These are phyloP conservation scores for Acronicta psi DNA, from an alignment of 2,888 invertebrate genomes.

Conservation along the genomic window DNA sequence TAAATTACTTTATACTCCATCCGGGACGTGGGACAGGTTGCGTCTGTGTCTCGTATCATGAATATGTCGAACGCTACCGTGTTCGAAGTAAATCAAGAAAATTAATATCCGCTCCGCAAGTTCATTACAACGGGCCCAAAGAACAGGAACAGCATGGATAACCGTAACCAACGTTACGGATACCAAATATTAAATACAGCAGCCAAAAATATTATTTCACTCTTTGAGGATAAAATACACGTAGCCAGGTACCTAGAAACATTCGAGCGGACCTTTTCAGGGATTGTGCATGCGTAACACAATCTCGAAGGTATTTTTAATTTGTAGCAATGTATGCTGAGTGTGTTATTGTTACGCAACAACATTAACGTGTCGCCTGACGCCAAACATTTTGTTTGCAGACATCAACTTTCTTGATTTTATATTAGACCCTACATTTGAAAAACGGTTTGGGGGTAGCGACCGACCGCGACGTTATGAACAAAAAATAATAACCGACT, in stretches of 20 bases:
- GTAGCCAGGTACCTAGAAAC: constrained; percentile 42
- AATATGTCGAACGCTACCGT: constrained; percentile 1
- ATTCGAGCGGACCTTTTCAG: constrained; percentile 57
- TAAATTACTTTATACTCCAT: constrained; percentile 35
- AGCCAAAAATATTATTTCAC: constrained; percentile 48
- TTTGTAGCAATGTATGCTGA: constrained; percentile 60
- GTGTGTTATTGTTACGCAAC: constrained; percentile 45
- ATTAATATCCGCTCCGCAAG: constrained; percentile 1
- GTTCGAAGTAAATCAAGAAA: constrained; percentile 13
- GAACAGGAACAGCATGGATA: constrained; percentile 8
- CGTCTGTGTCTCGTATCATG: constrained; percentile 2
- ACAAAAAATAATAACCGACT: constrained; percentile 27
- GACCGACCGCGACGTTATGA: constrained; percentile 15
- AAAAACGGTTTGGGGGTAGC: constrained; percentile 18
- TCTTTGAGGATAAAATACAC: constrained; percentile 54
- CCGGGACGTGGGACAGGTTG: constrained; percentile 18
- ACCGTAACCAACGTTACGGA: constrained; percentile 6
- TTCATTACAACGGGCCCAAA: background rate
- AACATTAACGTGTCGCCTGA: constrained; percentile 25
- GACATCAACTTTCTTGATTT: constrained; percentile 32
- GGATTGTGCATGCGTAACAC: constrained; percentile 62
- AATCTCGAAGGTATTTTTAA: constrained; percentile 73
- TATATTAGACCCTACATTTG: constrained; percentile 13
- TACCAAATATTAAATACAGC: constrained; percentile 10
- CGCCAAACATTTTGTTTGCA: constrained; percentile 24